Evolutionary conservation across 1,140 invertebrate species (phyloP).

Genomic region (Megathymus violae): DNA sequence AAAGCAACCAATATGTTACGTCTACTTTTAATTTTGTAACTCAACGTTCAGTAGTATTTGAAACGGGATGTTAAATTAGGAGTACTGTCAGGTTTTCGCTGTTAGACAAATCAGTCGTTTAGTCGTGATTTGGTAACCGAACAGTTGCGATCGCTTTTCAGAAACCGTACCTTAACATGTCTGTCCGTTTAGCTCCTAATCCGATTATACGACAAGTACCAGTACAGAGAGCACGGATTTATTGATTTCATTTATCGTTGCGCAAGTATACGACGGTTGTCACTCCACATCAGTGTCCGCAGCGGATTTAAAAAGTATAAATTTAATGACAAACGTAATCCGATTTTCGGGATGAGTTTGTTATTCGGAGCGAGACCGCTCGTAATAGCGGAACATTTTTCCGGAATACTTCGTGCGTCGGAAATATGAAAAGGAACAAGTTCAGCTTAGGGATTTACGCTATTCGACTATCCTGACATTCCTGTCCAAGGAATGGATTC

Average conservation of each 20-base stretch:
- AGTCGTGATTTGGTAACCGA: background rate
- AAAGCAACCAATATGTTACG: too few relatives aligned
- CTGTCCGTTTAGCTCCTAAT: slow-evolving; percentile 69
- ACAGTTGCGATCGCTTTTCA: slow-evolving; percentile 18
- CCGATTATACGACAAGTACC: slow-evolving; percentile 70
- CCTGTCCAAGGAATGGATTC: slow-evolving; percentile 4
- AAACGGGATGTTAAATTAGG: too few relatives aligned
- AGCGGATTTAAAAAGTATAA: slow-evolving; percentile 48
- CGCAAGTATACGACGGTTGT: slow-evolving; percentile 56
- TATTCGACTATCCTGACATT: slow-evolving; percentile 26
- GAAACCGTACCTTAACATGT: slow-evolving; percentile 58
- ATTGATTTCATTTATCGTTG: slow-evolving; percentile 67
- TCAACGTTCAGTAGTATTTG: too few relatives aligned
- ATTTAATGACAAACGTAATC: slow-evolving; percentile 60
- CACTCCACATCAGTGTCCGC: slow-evolving; percentile 50
- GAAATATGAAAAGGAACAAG: slow-evolving; percentile 33
- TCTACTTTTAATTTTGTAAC: too few relatives aligned
- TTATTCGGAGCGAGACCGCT: slow-evolving; percentile 43
- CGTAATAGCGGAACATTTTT: slow-evolving; percentile 26
- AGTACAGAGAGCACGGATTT: slow-evolving; percentile 58
- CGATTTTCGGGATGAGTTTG: slow-evolving; percentile 51
- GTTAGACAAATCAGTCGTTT: too few relatives aligned
- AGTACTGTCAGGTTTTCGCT: too few relatives aligned
- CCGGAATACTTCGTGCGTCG: slow-evolving; percentile 22
- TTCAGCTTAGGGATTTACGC: slow-evolving; percentile 27